phyloP scores from a whole-genome alignment of 2,113 vertebrate species.

The Etia nguti region DNA sequence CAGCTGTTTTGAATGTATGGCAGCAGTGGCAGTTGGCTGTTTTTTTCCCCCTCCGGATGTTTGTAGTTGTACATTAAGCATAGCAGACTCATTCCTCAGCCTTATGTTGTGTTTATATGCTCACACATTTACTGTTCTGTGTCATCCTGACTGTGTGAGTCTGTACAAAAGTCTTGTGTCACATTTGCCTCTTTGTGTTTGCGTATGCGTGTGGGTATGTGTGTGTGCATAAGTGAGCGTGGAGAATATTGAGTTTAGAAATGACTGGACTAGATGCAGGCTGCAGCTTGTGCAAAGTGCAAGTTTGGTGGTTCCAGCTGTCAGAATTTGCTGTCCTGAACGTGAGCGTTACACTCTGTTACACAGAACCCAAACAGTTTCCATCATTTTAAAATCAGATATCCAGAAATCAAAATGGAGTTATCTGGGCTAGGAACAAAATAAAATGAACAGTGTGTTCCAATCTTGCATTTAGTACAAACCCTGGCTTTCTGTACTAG shows the following conservation, averaged over 20 bases:
- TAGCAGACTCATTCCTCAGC: neutral
- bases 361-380: neutral
- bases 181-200: neutral
- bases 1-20: neutral
- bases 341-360: neutral
- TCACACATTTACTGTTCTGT: neutral
- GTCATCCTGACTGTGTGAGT: neutral
- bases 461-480: neutral
- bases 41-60: neutral
- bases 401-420: neutral
- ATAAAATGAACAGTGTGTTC: neutral
- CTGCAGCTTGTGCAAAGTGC: neutral
- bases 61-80: neutral
- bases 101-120: slow-evolving; percentile 4
- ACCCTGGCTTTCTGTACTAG: neutral
- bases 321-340: neutral
- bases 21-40: neutral
- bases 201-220: neutral
- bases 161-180: neutral
- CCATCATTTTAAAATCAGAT: neutral
- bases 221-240: neutral
- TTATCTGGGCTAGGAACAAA: neutral
- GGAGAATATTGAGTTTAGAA: neutral
- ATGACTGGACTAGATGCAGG: neutral
- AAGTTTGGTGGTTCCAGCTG: neutral